Evolutionary conservation across 1,140 invertebrate species (phyloP), one percentile per base, ranked within the genome.

Genomic region (Scylla paramamosain): DNA sequence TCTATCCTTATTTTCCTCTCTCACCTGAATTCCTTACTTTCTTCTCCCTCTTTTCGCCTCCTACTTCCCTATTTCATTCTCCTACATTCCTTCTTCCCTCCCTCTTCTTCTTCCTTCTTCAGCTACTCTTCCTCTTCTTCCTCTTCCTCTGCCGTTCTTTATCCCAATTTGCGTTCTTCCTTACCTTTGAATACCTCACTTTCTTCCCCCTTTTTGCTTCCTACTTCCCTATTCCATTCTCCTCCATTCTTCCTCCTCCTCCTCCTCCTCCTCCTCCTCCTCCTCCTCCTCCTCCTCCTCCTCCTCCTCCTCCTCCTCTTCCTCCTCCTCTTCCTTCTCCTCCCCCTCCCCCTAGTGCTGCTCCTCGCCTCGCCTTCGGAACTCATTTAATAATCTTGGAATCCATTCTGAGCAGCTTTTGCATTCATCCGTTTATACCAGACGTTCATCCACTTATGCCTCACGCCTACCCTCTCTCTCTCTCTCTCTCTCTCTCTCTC

Each of bases 321-420:
- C 20, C 20, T 67, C 59, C 20, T 25, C 20, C 59, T 67, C 20
- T 67, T 4, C 20, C 59, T 67, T 16, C 48, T 52, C 67, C 67
- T n/a, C 67, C 25, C n/a, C 25, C 25, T 77, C 67, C 67, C 25
- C 25, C 67, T 77, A 39, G 39, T 59, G 12, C 52, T 59, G 16
- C 67, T 77, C 67, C 67, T 39, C 67, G 6, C 67, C 67, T n/a
- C 67, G 20, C 67, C 67, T 77, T 77, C 67, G 67, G 8, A 77
- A 77, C 67, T 77, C 67, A 77, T 77, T 77, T 77, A 77, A 77
- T 77, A 77, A 77, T 77, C 67, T 77, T 77, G 67, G 67, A 77
- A 77, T 77, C 67, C 25, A 77, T 77, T 77, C 67, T 77, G 67
- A 77, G 67, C 67, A 77, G 20, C 67, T 77, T 77, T 77, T 77